Base-by-base conservation (phyloP, 2,113 vertebrate species). In the Tachysurus fulvidraco region DNA sequence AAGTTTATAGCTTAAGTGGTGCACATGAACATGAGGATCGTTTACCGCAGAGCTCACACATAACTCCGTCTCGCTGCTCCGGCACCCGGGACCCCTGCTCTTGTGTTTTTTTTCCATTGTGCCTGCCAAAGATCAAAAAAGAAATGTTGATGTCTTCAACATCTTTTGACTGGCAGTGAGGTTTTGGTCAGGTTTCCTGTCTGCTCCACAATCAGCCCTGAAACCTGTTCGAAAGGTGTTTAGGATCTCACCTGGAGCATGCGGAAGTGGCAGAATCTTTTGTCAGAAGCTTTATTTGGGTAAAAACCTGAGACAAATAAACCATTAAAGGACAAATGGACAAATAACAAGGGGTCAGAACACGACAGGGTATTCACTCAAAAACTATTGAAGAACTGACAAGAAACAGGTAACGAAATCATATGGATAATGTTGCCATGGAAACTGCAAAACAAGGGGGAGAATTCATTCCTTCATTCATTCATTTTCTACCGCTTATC, bases 361-460 rank as follows among this genome's bases (percentile, higher is more conserved):
- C n/a, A 28, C 7, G 21, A 8, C 36, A 71, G 28, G n/a, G 62
- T n/a, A n/a, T n/a, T 12, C 2, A 57, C 88, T 81, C 90, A 91
- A 91, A 36, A 84, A 89, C 80, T 84, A 89, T 92, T 84, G 89
- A 86, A 87, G 87, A 82, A 57, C 86, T 69, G 60, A 30, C 46
- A 71, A 44, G 83, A 46, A 64, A 64, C 69, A 86, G 74, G 80
- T 90, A 89, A 88, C 80, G 86, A 87, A 59, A 52, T 59, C 5
- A 41, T 28, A 13, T 17, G 25, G 23, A 64, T 8, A 23, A n/a
- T 64, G 60, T n/a, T 5, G 8, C 60, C 10, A 10, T 25, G n/a
- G 14, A 67, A 67, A 67, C 13, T 0, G 5, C 65, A 36, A 36
- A 36, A 36, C 36, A 36, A 36, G 2, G 36, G 36, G 36, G 36